Evolutionary conservation across 2,113 vertebrate species (phyloP).

Genomic region (Eleginops maclovinus): DNA sequence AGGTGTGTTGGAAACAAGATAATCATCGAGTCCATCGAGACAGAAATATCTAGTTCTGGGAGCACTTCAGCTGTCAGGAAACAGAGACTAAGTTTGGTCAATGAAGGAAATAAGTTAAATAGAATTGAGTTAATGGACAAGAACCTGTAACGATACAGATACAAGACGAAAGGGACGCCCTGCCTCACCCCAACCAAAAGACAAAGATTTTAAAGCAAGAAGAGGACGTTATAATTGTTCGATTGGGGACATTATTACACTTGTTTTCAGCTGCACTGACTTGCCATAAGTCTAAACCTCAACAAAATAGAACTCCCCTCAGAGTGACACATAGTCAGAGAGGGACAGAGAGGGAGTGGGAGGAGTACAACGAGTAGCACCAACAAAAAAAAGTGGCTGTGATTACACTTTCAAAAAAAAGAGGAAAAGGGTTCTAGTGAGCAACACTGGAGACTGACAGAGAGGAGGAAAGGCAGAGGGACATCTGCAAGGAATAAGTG

Average conservation of each 20-base stretch:
- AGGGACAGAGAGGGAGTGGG: conserved; percentile 25
- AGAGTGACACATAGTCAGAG: conserved; percentile 3
- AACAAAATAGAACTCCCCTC: conserved; percentile 7
- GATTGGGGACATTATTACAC: neutral
- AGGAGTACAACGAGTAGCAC: conserved; percentile 32
- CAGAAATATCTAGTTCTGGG: neutral
- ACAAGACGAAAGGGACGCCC: neutral
- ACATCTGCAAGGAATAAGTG: neutral
- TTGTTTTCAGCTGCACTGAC: neutral
- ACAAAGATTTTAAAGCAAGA: neutral
- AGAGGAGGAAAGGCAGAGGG: conserved; percentile 7
- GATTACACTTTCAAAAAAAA: conserved; percentile 10
- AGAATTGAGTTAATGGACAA: conserved; percentile 1
- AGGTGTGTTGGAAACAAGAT: conserved; percentile 47
- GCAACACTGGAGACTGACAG: neutral
- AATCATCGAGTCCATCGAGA: conserved; percentile 34
- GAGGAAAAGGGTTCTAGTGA: conserved; percentile 8
- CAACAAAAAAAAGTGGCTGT: neutral
- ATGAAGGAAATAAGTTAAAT: conserved; percentile 22
- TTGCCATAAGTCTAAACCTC: conserved; percentile 11
- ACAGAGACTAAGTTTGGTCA: conserved; percentile 17
- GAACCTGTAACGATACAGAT: conserved; percentile 8
- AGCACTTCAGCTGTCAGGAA: conserved; percentile 22
- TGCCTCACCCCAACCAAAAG: neutral
- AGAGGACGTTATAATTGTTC: conserved; percentile 1